Evolutionary conservation across 2,113 vertebrate species (phyloP).

Genomic region (Sclerurus mexicanus): DNA sequence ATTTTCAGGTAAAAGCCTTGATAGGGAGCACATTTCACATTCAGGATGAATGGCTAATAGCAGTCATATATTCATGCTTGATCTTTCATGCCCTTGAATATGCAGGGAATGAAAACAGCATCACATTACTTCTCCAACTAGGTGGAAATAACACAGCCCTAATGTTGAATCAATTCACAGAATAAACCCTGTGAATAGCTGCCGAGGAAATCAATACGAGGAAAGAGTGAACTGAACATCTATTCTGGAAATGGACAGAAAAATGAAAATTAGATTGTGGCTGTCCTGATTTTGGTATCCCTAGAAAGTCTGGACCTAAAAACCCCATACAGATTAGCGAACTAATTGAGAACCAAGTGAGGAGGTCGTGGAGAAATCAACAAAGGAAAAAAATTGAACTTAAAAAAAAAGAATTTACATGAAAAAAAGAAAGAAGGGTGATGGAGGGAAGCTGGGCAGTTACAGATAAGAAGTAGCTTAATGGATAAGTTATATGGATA

Average conservation of each 20-base stretch:
- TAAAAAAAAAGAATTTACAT: not conserved
- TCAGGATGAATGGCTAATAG: not conserved
- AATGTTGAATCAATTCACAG: conserved; percentile 27
- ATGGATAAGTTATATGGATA: not conserved
- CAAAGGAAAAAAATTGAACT: not conserved
- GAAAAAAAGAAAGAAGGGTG: not conserved
- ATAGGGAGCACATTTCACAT: not conserved
- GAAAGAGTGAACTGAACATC: not conserved
- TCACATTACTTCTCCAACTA: not conserved
- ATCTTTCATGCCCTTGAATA: conserved; percentile 25
- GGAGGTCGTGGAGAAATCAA: not conserved
- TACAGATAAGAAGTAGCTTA: not conserved
- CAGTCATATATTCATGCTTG: not conserved
- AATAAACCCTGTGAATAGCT: not conserved
- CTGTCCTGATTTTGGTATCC: not conserved
- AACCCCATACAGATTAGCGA: not conserved
- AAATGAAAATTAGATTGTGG: not conserved
- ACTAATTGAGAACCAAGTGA: not conserved
- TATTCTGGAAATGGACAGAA: not conserved
- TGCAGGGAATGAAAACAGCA: not conserved
- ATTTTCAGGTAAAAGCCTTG: not conserved
- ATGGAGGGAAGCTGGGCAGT: not conserved
- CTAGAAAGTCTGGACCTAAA: not conserved
- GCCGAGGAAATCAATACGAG: conserved; percentile 19
- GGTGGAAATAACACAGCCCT: not conserved